Evolutionary conservation across 2,888 invertebrate species (phyloP).

Genomic region (Rhagophthalmus giganteus): DNA sequence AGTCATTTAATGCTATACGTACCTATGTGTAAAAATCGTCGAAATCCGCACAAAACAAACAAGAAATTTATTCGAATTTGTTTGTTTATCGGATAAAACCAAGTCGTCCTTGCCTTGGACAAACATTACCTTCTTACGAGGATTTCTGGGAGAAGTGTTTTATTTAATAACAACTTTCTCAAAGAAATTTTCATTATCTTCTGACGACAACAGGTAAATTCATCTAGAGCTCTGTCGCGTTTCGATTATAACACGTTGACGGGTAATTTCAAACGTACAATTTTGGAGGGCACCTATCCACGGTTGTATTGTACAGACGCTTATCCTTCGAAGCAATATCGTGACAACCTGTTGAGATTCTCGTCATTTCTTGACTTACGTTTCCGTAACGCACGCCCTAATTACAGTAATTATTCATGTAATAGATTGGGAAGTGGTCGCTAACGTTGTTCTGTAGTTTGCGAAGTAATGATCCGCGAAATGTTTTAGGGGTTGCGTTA

Average conservation of each 20-base stretch:
- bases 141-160: no score
- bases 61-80: slow-evolving; percentile 10
- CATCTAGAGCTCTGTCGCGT: no score
- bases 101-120: slow-evolving; percentile 6
- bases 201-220: slow-evolving; percentile 12
- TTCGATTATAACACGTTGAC: no score
- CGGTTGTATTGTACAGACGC: no score
- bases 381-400: no score
- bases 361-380: slow-evolving; percentile 7
- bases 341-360: slow-evolving; percentile 24
- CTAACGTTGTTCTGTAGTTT: slow-evolving; percentile 1
- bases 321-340: slow-evolving; percentile 1
- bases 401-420: slow-evolving; percentile 6
- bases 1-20: slow-evolving; percentile 8
- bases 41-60: slow-evolving; percentile 9
- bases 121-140: slow-evolving; percentile 14
- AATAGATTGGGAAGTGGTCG: slow-evolving; percentile 2
- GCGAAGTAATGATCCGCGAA: no score
- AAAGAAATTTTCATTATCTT: slow-evolving; percentile 3
- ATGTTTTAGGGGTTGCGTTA: no score
- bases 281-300: no score
- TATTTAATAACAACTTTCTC: slow-evolving; percentile 5
- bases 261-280: no score
- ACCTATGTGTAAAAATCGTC: slow-evolving; percentile 10
- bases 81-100: slow-evolving; percentile 15